phyloP scores from a whole-genome alignment of 53 echinoderm and acorn worm genomes.

The Hippasteria phrygiana region DNA sequence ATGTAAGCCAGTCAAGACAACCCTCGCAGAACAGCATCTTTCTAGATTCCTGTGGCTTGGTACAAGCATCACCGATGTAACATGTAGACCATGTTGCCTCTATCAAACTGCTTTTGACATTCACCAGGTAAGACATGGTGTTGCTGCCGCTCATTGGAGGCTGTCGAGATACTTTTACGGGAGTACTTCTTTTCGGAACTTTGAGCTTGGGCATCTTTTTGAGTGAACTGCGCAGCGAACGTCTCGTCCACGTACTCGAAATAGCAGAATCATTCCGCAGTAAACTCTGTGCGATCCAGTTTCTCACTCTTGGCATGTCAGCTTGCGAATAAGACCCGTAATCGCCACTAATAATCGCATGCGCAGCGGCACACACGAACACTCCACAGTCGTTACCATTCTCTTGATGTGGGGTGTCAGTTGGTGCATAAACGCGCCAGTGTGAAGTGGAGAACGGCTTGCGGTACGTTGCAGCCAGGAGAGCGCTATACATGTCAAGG shows the following conservation, averaged over 20 bases:
- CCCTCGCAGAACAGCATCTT: neutral
- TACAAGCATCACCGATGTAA: neutral
- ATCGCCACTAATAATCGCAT: neutral
- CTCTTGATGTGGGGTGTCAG: neutral
- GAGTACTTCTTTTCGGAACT: neutral
- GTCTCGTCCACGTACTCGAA: neutral
- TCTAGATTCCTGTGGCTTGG: neutral
- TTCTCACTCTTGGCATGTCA: neutral
- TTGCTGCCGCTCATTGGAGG: neutral
- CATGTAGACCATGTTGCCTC: neutral
- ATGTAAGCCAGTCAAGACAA: neutral
- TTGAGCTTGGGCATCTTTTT: too few relatives aligned
- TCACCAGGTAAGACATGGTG: too few relatives aligned
- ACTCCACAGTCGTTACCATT: slow-evolving; percentile 18
- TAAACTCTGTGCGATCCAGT: neutral
- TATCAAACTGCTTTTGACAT: neutral
- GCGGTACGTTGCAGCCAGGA: neutral
- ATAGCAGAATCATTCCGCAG: neutral
- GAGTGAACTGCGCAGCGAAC: too few relatives aligned
- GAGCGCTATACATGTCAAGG: slow-evolving; percentile 1
- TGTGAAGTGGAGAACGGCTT: neutral
- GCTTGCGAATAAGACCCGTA: too few relatives aligned
- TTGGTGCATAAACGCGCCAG: neutral
- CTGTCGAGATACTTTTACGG: neutral
- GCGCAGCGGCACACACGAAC: neutral